Evolutionary conservation across 2,888 invertebrate genomes (phyloP).

Genomic region (Choreutis nemorana): DNA sequence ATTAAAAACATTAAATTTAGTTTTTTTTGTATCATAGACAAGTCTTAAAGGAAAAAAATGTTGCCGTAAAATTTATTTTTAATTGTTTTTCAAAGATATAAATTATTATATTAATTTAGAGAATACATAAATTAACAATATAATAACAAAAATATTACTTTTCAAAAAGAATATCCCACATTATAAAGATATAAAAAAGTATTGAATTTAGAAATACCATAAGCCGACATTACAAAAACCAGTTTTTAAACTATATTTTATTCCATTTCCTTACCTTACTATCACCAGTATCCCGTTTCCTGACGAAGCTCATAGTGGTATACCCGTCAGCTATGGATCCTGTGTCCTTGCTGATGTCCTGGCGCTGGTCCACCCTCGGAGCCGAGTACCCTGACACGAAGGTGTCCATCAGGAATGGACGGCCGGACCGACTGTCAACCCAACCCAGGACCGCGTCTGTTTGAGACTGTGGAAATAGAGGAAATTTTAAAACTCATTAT

Average conservation of each 20-base stretch:
- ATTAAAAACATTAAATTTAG: neutral
- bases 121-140: no score
- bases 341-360: conserved; percentile 75
- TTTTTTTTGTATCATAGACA: no score
- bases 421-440: conserved; percentile 79
- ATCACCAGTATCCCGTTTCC: conserved; percentile 81
- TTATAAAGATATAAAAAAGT: no score
- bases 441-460: conserved; percentile 90
- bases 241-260: neutral
- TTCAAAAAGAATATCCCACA: no score
- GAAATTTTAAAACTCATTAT: no score
- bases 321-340: conserved; percentile 79
- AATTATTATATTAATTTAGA: no score
- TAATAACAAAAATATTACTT: no score
- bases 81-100: no score
- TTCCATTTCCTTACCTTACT: conserved; percentile 26
- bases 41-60: no score
- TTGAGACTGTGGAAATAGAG: conserved; percentile 68
- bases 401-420: conserved; percentile 88
- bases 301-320: conserved; percentile 79
- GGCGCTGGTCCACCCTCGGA: conserved; percentile 75
- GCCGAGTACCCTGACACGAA: conserved; percentile 83
- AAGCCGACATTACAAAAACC: no score
- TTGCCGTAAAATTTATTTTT: no score
- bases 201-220: no score